Percentiles rank a stretch among this genome's conserved stretches.
These are phyloP conservation scores for Merluccius polli DNA, from an alignment of 2,797 vertebrate genomes.

Conservation along the genomic window DNA sequence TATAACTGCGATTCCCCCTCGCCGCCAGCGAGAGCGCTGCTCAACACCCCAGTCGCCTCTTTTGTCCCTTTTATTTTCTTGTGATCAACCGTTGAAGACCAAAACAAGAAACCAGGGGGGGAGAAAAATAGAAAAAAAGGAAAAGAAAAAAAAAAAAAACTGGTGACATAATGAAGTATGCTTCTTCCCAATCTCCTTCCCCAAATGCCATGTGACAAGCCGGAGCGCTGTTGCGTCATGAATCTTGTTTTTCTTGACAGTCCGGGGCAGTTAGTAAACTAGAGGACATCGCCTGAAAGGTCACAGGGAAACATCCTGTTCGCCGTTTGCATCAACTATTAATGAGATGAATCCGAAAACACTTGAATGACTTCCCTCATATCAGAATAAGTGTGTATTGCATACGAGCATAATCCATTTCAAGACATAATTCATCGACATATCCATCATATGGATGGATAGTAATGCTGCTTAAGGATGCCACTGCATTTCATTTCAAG, in stretches of 20 bases:
- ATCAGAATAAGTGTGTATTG: neutral
- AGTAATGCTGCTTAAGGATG: neutral
- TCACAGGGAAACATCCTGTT: neutral
- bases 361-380: neutral
- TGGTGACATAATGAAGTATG: neutral
- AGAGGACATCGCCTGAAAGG: neutral
- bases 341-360: neutral
- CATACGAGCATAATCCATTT: neutral
- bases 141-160: neutral
- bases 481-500: neutral
- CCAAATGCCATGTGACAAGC: neutral
- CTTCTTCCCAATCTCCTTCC: neutral
- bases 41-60: neutral
- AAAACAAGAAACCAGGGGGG: neutral
- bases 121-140: neutral
- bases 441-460: neutral
- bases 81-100: neutral
- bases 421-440: no score
- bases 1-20: no score
- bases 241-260: constrained; percentile 1
- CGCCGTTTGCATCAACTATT: neutral
- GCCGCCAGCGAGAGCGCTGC: neutral
- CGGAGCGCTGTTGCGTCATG: neutral
- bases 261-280: neutral
- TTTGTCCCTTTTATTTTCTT: neutral